phyloP scores from a whole-genome alignment of 2,888 invertebrate genomes.

The Hypomecis atomaria region DNA sequence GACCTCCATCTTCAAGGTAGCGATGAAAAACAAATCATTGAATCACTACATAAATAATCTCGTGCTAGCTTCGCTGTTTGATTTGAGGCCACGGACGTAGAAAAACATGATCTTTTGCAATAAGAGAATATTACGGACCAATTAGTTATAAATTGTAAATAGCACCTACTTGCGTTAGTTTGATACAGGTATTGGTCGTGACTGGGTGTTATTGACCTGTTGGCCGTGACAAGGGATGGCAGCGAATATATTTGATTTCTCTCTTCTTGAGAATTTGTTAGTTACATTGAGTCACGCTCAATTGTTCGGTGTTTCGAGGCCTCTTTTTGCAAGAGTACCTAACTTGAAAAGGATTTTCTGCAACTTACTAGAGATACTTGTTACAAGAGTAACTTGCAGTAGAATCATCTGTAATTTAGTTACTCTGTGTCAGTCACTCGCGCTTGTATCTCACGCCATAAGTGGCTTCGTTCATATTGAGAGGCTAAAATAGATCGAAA shows the following conservation, averaged over 20 bases:
- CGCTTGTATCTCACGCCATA: too few relatives aligned
- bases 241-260: background rate
- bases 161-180: background rate
- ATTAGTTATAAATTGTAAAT: conserved; percentile 14
- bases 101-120: conserved; percentile 45
- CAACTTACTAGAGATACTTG: too few relatives aligned
- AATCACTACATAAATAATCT: conserved; percentile 21
- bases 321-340: too few relatives aligned
- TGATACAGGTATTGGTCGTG: background rate
- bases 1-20: conserved; percentile 20
- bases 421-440: too few relatives aligned
- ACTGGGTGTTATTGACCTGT: conserved; percentile 1
- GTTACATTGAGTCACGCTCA: too few relatives aligned
- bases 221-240: background rate
- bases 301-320: too few relatives aligned
- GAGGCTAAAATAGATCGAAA: too few relatives aligned
- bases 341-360: too few relatives aligned
- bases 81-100: conserved; percentile 52
- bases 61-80: conserved; percentile 37
- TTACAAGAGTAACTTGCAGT: too few relatives aligned
- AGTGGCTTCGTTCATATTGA: too few relatives aligned
- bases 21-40: conserved; percentile 24
- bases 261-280: too few relatives aligned
- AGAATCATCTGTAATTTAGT: too few relatives aligned
- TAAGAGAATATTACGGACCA: conserved; percentile 21